Base-by-base conservation (phyloP, 2,888 invertebrate genomes). In the Nematopogon swammerdamellus region DNA sequence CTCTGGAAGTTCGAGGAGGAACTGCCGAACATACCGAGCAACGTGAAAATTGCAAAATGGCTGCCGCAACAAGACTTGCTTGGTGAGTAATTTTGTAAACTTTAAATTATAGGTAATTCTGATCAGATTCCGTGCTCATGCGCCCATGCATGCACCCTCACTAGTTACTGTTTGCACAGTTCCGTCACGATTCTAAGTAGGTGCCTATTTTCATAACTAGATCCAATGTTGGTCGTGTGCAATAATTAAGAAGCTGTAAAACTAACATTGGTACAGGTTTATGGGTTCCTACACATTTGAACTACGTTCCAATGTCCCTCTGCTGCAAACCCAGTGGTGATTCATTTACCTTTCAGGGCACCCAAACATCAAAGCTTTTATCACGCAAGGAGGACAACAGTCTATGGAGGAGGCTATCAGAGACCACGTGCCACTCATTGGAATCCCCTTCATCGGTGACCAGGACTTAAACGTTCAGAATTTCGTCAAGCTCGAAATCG, bases 1-100 rank as follows among this genome's bases (percentile, higher is more conserved):
- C 47, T 62, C 17, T 62, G 62, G 62, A 61, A 61, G 47, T 59
- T 56, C 25, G 60, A 61, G 19, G 58, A 55, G n/a, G 55, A 59
- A 1, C 48, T 61, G 14, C 46, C 55, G 1, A 47, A 48, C 11
- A n/a, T 52, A 2, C 57, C 62, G 3, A 53, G 56, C 8, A 63
- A 62, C 44, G 52, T 62, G n/a, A 58, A 49, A 42, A 56, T 57
- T 4, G 54, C 59, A 18, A 60, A 61, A 47, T 63, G 63, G 60
- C 59, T 62, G 19, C 63, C 61, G 5, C 63, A 62, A 30, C 52
- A 58, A 36, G 61, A 62, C 51, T 52, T 62, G 18, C 51, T 59
- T 54, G 55, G 57, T 55, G 51, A 54, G 54, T 58, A 1, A 29
- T 19, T 29, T 18, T 46, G 11, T n/a, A n/a, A n/a, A n/a, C n/a